Base-by-base conservation (phyloP, 2,888 invertebrate genomes). In the Machimus rusticus region DNA sequence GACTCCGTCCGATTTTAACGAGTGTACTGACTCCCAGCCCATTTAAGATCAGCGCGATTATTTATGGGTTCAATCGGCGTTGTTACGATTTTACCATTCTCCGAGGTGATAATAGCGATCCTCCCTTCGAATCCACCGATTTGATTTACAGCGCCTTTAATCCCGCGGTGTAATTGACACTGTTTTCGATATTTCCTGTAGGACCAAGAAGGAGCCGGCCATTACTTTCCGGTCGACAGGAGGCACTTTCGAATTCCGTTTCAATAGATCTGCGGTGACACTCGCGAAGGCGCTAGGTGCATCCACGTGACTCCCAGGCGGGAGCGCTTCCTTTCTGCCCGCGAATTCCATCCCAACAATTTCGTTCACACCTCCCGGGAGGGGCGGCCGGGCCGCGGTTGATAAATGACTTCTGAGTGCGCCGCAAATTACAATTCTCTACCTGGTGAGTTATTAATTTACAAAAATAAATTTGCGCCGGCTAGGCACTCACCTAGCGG, bases 401-500 rank as follows among this genome's bases (percentile, higher is more conserved):
- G 74, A 85, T 85, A 85, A 85, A 85, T 85, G 74, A 51, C 74
- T 85, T 74, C 85, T 85, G 31, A 43, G 85, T 74, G 74, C 8
- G 28, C 39, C 57, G 74, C 85, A 74, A 85, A 85, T 85, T 85
- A 66, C 74, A 85, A 37, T 85, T 46, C 74, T 87, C 86, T 78
- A 78, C 88, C 87, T 87, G 87, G 88, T 87, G 88, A 86, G 87
- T 88, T 86, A 88, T 88, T 88, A 88, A 88, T 87, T 87, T 77
- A 55, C 78, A 87, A 88, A 88, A 88, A 88, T 88, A 88, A 88
- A 88, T 88, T 87, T 87, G 78, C 77, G 66, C 46, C 74, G 66
- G 31, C 81, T 78, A 43, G 28, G 43, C 55, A 12, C 31, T n/a
- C 74, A 31, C 23, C 46, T 85, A 16, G 51, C 12, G 16, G 6